A percentile compares a stretch with the other conserved stretches of the same genome.
Conservation (phyloP, 2,113 vertebrate genomes). For the Cathartes aura region DNA sequence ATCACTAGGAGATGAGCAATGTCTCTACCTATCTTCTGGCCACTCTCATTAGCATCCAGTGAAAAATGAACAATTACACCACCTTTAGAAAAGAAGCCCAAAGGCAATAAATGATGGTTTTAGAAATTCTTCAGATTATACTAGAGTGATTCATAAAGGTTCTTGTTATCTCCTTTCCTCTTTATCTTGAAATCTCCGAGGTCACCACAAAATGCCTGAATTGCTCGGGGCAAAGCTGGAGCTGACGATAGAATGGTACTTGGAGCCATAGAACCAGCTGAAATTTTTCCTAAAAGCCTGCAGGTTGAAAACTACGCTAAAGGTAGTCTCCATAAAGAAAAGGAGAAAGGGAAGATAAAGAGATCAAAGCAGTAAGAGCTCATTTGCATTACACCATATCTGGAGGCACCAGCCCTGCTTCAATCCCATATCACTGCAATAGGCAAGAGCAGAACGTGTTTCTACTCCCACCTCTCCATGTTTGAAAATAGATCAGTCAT, state of each 20-base stretch:
- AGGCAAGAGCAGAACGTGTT: conserved; percentile 38
- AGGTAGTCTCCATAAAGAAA: conserved; percentile 16
- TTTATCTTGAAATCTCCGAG: conserved; percentile 54
- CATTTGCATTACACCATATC: conserved; percentile 44
- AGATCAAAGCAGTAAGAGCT: conserved; percentile 43
- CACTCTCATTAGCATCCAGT: conserved; percentile 1
- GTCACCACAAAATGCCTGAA: conserved; percentile 52
- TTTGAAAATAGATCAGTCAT: conserved; percentile 51
- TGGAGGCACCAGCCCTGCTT: conserved; percentile 39
- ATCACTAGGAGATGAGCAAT: not conserved
- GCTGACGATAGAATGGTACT: not conserved
- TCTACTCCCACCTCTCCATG: conserved; percentile 52
- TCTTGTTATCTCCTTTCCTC: conserved; percentile 35
- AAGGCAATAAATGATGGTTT: conserved; percentile 23
- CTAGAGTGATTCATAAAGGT: conserved; percentile 57
- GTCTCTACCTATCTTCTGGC: conserved; percentile 5
- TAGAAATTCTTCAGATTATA: conserved; percentile 49
- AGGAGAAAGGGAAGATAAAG: conserved; percentile 52
- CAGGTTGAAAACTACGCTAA: not conserved
- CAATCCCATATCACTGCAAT: not conserved
- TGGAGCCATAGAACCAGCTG: conserved; percentile 14
- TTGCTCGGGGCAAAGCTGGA: not conserved
- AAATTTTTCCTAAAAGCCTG: conserved; percentile 36
- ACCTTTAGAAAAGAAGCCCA: conserved; percentile 23
- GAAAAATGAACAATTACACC: not conserved